Evolutionary conservation across 2,888 invertebrate species (phyloP), one percentile per base, ranked within the genome.

Genomic region (Cheilosia impressa): DNA sequence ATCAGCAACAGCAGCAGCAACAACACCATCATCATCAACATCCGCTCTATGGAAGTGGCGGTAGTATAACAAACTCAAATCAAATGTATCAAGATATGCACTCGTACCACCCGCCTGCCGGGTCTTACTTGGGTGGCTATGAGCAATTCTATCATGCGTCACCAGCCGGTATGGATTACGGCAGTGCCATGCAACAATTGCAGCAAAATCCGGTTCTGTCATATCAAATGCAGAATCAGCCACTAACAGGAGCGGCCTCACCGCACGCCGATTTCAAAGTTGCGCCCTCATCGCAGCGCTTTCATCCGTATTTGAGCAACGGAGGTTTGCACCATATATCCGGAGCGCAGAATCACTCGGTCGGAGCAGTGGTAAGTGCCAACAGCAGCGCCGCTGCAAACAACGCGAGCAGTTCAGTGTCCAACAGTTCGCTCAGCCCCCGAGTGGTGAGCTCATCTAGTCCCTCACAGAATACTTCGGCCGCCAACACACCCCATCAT

Each of bases 381-480:
- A 76, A 75, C n/a, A 76, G 58, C 31, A 63, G 75, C 31, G 38
- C 85, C 3, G 83, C 87, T 19, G 66, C 66, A 0, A 88, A 87
- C 57, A 88, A 83, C 31, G 78, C 84, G 1, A 88, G 87, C 65
- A 88, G 88, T 58, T 87, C 88, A 9, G 87, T 88, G 2, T 88
- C 88, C 2, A 89, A 90, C 4, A 90, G 90, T 27, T 90, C 91
- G 0, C 88, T 92, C 85, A 92, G 92, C 88, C 92, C 92, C 1
- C 90, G 92, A 15, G 90, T 92, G 7, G 92, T 92, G 4, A 92
- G 92, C 87, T 92, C 92, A 45, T 91, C 92, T 69, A 92, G 92
- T 87, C 92, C 92, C 34, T 91, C 90, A 0, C 91, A 92, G 10
- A 92, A 80, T 27, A 76, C 76, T 55, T 80, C 85, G 6, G 43